Evolutionary conservation across 2,888 invertebrate genomes (phyloP), one percentile per base, ranked within the genome.

Genomic region (Cheilosia vernalis): DNA sequence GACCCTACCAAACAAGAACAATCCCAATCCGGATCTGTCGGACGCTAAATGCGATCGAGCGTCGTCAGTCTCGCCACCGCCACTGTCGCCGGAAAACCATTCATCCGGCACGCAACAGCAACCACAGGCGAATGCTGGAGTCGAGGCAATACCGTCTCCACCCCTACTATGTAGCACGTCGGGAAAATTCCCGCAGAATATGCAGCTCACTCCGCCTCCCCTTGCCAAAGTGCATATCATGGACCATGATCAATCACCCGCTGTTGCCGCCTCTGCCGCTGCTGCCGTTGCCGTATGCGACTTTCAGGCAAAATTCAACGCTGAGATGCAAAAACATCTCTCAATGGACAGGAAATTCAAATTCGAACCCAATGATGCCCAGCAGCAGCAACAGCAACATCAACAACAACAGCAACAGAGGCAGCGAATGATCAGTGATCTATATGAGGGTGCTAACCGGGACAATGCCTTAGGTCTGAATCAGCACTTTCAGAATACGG

Each of bases 1-100:
- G 92, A 98, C 98, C 0, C 93, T 99, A 27, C 98, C 98, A 0
- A 98, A 98, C 92, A 98, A 98, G 91, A 98, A 98, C 93, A 98
- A 98, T 92, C 98, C 98, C 0, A 97, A 98, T 91, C 98, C 98
- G 0, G 98, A 98, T 90, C 93, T 98, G 58, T 98, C 97, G 87
- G 98, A 98, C 90, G 97, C 97, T 1, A 96, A 96, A 89, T 95
- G 95, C 15, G 97, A 97, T 92, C 95, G 96, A 78, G 95, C 95
- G 0, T 94, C 94, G 10, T 95, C 95, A 49, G 89, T 93, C 53
- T 94, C 94, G 0, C 94, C 93, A 0, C 92, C 92, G 5, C 91
- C 92, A 0, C 87, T 92, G 4, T 91, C 92, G 21, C 90, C 91
- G 27, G 89, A 90, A 40, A 88, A 89, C 61, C 88, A 90, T 2